A percentile compares a stretch with the other conserved stretches of the same genome.
Evolutionary conservation across 2,113 vertebrate species (phyloP).

Genomic region (Notothenia rossii): DNA sequence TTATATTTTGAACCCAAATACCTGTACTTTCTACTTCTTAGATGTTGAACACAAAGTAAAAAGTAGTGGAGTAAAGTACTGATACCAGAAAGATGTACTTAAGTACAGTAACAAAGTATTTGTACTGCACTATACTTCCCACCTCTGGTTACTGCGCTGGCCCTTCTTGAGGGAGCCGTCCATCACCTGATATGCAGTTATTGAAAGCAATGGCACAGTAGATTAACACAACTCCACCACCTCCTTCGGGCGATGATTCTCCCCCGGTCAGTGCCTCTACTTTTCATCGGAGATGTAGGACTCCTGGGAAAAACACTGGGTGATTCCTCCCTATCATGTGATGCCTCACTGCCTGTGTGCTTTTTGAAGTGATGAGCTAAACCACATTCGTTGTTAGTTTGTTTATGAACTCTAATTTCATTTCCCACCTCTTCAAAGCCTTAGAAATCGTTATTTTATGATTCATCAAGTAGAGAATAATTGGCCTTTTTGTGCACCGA

Average conservation of each 20-base stretch:
- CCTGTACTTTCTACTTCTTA: too few relatives aligned
- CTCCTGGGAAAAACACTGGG: constrained; percentile 21
- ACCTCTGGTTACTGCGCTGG: constrained; percentile 8
- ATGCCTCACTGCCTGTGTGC: background rate
- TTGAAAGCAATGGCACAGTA: constrained; percentile 26
- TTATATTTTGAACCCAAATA: too few relatives aligned
- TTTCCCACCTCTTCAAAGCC: constrained; percentile 13
- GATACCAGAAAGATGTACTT: too few relatives aligned
- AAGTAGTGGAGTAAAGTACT: too few relatives aligned
- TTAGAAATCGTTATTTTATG: constrained; percentile 14
- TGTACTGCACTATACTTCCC: too few relatives aligned
- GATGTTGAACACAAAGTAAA: too few relatives aligned
- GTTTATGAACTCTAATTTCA: constrained; percentile 11
- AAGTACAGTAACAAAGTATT: too few relatives aligned
- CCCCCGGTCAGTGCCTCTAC: background rate
- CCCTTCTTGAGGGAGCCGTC: constrained; percentile 43
- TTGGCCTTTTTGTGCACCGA: constrained; percentile 35
- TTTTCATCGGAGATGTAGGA: constrained; percentile 22
- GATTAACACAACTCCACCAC: background rate
- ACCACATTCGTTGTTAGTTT: background rate
- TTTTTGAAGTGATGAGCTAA: constrained; percentile 3
- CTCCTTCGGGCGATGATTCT: constrained; percentile 6
- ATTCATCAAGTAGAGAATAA: constrained; percentile 53
- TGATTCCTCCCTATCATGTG: constrained; percentile 6
- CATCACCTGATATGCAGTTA: constrained; percentile 56